Evolutionary conservation across 1,140 invertebrate species (phyloP).

Genomic region (Drosophila ficusphila): DNA sequence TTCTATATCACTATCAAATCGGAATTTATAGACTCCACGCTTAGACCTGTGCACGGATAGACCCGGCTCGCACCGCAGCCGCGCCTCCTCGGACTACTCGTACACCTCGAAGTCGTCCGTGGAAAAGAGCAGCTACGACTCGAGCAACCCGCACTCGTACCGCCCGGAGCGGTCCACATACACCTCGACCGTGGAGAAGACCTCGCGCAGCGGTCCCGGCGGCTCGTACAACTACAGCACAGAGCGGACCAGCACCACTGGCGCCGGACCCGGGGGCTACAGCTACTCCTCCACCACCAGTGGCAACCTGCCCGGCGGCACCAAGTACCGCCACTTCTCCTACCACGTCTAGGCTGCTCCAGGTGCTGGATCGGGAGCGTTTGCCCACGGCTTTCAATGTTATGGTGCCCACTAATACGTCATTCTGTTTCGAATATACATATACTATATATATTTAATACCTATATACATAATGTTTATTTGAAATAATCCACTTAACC

Average conservation of each 20-base stretch:
- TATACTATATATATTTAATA: conserved; percentile 12
- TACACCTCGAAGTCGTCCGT: conserved; percentile 90
- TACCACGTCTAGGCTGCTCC: conserved; percentile 89
- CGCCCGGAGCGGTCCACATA: conserved; percentile 87
- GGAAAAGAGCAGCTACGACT: conserved; percentile 84
- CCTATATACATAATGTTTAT: no score
- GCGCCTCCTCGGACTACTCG: conserved; percentile 88
- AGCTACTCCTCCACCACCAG: conserved; percentile 90
- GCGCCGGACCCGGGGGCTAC: conserved; percentile 91
- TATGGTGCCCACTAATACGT: conserved; percentile 41
- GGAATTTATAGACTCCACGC: conserved; percentile 90
- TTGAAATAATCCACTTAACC: conserved; percentile 44
- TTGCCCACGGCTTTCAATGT: conserved; percentile 23
- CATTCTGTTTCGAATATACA: conserved; percentile 34
- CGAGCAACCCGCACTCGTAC: conserved; percentile 85
- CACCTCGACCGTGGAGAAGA: conserved; percentile 88
- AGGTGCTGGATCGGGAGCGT: conserved; percentile 10
- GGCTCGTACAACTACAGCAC: conserved; percentile 89
- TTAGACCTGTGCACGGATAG: conserved; percentile 93
- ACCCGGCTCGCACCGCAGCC: conserved; percentile 87
- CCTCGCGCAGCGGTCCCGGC: conserved; percentile 87
- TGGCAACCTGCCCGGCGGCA: conserved; percentile 91
- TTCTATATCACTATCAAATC: conserved; percentile 74
- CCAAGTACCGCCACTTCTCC: conserved; percentile 92
- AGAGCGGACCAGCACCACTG: conserved; percentile 88